Evolutionary conservation across 2,113 vertebrate genomes (phyloP).

Genomic region (Atherinomorus stipes): DNA sequence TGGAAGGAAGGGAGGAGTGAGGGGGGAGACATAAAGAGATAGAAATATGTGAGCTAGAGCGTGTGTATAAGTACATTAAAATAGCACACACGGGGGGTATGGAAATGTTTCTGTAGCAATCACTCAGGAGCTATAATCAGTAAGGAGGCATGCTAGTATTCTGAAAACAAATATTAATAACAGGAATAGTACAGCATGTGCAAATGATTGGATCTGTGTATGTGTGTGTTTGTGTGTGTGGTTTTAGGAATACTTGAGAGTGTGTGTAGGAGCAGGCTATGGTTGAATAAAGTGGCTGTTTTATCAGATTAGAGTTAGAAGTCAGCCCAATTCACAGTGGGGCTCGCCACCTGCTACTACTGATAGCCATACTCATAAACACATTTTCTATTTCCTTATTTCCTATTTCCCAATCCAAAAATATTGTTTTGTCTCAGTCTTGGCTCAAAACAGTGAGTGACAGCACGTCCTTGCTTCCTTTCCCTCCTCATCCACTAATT

Average conservation of each 20-base stretch:
- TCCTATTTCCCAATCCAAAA: conserved; percentile 14
- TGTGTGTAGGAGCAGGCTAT: neutral
- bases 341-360: conserved; percentile 54
- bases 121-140: conserved; percentile 31
- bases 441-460: conserved; percentile 14
- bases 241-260: neutral
- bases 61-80: neutral
- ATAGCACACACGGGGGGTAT: neutral
- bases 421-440: conserved; percentile 11
- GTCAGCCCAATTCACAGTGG: conserved; percentile 56
- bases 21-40: conserved; percentile 22
- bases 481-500: neutral
- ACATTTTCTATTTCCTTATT: conserved; percentile 1
- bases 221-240: neutral
- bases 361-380: conserved; percentile 48
- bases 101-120: conserved; percentile 31
- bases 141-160: conserved; percentile 12
- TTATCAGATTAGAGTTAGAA: conserved; percentile 62
- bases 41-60: conserved; percentile 23
- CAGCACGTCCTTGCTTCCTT: conserved; percentile 3
- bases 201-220: neutral
- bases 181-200: conserved; percentile 14
- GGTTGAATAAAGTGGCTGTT: conserved; percentile 38
- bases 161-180: conserved; percentile 23
- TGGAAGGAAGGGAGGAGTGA: conserved; percentile 23